These are phyloP conservation scores for Maniola jurtina DNA, from an alignment of 1,140 invertebrate genomes.

Conservation along the genomic window DNA sequence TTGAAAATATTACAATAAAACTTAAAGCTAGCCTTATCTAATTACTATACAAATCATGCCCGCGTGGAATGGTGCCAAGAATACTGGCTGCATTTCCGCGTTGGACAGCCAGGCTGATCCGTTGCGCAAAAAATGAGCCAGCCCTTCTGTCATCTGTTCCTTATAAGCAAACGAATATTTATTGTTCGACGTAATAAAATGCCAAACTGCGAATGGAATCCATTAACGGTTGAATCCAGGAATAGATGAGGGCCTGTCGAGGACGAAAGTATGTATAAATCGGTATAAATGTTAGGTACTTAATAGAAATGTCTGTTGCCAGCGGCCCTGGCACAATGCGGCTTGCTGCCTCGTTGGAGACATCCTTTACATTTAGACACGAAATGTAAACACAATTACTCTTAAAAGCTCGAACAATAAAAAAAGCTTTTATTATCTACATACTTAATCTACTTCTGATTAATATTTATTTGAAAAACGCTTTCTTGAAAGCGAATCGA, in stretches of 20 bases:
- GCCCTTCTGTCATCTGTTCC: background rate
- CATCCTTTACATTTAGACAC: slow-evolving; percentile 26
- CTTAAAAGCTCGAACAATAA: background rate
- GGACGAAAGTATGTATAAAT: slow-evolving; percentile 20
- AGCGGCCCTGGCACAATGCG: slow-evolving; percentile 40
- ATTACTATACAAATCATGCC: too few species aligned
- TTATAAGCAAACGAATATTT: slow-evolving; percentile 15
- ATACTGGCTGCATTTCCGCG: too few species aligned
- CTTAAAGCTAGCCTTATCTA: too few species aligned
- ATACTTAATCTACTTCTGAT: too few species aligned
- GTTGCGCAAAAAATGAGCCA: too few species aligned
- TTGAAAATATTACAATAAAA: too few species aligned
- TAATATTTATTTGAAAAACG: background rate
- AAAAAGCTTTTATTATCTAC: background rate
- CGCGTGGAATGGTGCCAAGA: too few species aligned
- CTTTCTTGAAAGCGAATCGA: background rate
- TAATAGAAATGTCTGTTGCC: slow-evolving; percentile 23
- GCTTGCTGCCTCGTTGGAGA: slow-evolving; percentile 32
- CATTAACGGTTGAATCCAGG: slow-evolving; percentile 23
- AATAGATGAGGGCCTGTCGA: slow-evolving; percentile 30
- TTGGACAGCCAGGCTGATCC: too few species aligned
- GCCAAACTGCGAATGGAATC: slow-evolving; percentile 12
- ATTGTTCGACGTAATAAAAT: slow-evolving; percentile 16
- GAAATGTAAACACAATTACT: background rate
- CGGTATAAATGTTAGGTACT: background rate